phyloP scores from a whole-genome alignment of 2,113 vertebrate genomes.

The Vulpes vulpes region DNA sequence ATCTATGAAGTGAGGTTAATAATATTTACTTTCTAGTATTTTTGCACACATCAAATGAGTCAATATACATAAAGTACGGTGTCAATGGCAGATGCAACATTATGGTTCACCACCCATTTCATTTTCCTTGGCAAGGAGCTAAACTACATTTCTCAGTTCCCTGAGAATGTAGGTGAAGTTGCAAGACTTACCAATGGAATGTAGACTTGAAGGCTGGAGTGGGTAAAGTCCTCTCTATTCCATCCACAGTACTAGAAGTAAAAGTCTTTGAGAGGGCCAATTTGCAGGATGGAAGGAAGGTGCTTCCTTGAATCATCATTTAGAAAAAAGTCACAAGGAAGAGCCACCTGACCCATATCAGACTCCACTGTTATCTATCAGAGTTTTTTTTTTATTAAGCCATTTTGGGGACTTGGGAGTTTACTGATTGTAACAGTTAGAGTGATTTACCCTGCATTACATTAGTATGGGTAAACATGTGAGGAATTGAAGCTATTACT shows the following conservation, averaged over 20 bases:
- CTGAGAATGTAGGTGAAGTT: neutral
- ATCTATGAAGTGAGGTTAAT: neutral
- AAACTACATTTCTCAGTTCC: neutral
- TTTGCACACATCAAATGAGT: neutral
- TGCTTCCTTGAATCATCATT: neutral
- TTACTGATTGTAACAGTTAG: neutral
- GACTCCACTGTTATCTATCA: neutral
- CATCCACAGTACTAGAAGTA: neutral
- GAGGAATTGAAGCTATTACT: neutral
- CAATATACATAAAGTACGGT: neutral
- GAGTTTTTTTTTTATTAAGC: neutral
- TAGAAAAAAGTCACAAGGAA: constrained; percentile 26
- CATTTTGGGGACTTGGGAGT: neutral
- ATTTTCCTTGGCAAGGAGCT: neutral
- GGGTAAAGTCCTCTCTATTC: neutral
- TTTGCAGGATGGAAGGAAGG: neutral
- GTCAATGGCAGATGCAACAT: neutral
- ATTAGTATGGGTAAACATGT: neutral
- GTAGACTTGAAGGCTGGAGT: neutral
- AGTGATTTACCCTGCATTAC: neutral
- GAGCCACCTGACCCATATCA: neutral
- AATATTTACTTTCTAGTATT: neutral
- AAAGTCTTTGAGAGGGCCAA: neutral
- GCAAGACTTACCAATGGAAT: neutral
- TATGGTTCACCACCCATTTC: neutral